Percentiles rank a stretch among this genome's conserved stretches.
Evolutionary conservation across 2,888 invertebrate genomes (phyloP).

Genomic region (Epiperipatus broadwayi): DNA sequence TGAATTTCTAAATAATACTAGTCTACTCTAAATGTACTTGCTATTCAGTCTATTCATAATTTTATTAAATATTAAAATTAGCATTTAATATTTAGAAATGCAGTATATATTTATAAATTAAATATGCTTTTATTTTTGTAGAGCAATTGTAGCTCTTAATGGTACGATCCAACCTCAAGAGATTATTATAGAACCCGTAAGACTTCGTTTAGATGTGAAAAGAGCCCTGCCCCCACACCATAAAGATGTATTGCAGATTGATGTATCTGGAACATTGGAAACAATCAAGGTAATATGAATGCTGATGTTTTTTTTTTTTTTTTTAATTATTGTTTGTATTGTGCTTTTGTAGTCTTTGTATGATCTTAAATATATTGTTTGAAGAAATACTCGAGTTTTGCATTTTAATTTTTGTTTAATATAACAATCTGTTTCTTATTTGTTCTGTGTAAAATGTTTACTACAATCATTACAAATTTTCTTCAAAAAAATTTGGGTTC

Average conservation of each 20-base stretch:
- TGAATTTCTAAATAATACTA: too few relatives aligned
- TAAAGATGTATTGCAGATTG: slow-evolving; percentile 32
- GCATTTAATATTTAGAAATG: too few relatives aligned
- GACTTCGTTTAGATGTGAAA: slow-evolving; percentile 49
- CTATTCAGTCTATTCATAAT: too few relatives aligned
- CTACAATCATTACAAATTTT: too few relatives aligned
- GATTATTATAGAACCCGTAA: slow-evolving; percentile 52
- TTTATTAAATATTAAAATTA: too few relatives aligned
- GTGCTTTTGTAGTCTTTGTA: neutral
- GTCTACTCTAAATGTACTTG: too few relatives aligned
- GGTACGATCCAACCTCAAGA: slow-evolving; percentile 52
- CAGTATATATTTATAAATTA: too few relatives aligned
- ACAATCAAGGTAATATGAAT: slow-evolving; percentile 30
- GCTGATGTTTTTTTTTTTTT: neutral
- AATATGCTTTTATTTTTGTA: slow-evolving; percentile 16
- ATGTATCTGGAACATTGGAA: slow-evolving; percentile 46
- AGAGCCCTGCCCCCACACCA: slow-evolving; percentile 37
- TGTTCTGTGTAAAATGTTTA: too few relatives aligned
- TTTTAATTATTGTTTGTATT: neutral
- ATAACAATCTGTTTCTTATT: too few relatives aligned
- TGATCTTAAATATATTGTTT: too few relatives aligned
- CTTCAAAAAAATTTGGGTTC: too few relatives aligned
- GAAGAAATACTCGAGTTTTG: too few relatives aligned
- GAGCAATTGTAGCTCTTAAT: slow-evolving; percentile 34
- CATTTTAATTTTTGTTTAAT: neutral